A percentile compares a stretch with the other conserved stretches of the same genome.
These are phyloP conservation scores for Atta cephalotes DNA, from an alignment of 1,140 invertebrate species.

Conservation along the genomic window DNA sequence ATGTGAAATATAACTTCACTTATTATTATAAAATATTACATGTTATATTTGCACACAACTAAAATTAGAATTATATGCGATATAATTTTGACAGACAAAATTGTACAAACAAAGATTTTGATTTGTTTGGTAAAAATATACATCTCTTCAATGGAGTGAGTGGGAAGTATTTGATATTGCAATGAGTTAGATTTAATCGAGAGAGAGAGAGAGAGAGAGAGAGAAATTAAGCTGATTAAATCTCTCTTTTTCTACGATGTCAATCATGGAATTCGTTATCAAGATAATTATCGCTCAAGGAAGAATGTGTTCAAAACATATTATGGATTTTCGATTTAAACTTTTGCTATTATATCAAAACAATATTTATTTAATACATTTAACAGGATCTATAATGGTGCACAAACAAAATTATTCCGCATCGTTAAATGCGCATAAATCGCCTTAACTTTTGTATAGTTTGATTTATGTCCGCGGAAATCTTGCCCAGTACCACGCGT, in stretches of 20 bases:
- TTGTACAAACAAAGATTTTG: constrained; percentile 22
- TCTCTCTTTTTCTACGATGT: not conserved
- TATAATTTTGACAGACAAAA: constrained; percentile 4
- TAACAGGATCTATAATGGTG: not conserved
- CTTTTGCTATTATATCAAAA: not conserved
- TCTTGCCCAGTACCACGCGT: constrained; percentile 34
- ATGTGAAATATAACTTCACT: no score
- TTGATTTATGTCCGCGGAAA: constrained; percentile 54
- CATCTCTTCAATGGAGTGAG: not conserved
- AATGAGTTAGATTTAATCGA: constrained; percentile 30
- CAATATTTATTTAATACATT: not conserved
- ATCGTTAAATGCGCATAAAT: constrained; percentile 19
- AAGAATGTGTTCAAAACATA: not conserved
- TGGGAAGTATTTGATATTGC: not conserved
- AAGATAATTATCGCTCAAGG: not conserved
- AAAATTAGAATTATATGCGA: not conserved
- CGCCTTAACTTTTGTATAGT: constrained; percentile 14
- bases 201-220: no score
- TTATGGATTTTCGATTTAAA: not conserved
- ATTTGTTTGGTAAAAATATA: constrained; percentile 14
- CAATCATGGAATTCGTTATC: not conserved
- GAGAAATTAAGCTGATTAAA: not conserved
- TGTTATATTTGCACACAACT: not conserved
- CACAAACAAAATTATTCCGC: not conserved
- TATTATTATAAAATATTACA: not conserved